Conservation (phyloP, 2,888 invertebrate species). For the Cryptosula pallasiana region DNA sequence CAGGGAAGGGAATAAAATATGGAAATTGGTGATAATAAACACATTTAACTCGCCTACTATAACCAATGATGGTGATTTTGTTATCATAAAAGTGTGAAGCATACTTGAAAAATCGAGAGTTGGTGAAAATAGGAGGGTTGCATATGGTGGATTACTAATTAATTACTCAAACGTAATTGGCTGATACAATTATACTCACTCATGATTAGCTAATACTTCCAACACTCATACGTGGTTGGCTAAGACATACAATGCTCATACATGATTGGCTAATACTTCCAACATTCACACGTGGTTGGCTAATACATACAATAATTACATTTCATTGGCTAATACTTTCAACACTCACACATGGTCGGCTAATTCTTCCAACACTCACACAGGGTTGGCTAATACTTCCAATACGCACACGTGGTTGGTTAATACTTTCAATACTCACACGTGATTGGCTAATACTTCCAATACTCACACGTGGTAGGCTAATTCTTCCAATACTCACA, state of each 20-base stretch:
- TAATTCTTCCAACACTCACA: constrained; percentile 28
- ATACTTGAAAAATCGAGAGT: too few relatives aligned
- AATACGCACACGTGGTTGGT: too few relatives aligned
- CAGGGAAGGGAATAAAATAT: too few relatives aligned
- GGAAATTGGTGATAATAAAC: too few relatives aligned
- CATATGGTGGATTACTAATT: not conserved
- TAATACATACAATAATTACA: too few relatives aligned
- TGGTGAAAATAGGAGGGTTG: too few relatives aligned
- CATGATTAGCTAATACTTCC: not conserved
- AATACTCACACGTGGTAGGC: not conserved
- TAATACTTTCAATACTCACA: not conserved
- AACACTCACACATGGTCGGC: not conserved
- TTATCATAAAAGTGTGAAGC: too few relatives aligned
- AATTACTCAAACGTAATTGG: not conserved
- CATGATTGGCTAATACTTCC: not conserved
- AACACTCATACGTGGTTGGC: constrained; percentile 42
- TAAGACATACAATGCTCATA: constrained; percentile 29
- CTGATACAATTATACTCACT: not conserved
- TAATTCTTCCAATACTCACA: not conserved
- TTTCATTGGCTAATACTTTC: not conserved
- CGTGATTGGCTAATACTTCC: not conserved
- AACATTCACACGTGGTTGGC: not conserved
- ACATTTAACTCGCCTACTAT: too few relatives aligned
- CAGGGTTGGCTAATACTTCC: constrained; percentile 50
- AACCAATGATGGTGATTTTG: too few relatives aligned